These are phyloP conservation scores for Heliothis subflexa DNA, from an alignment of 1,140 invertebrate genomes.

Conservation along the genomic window DNA sequence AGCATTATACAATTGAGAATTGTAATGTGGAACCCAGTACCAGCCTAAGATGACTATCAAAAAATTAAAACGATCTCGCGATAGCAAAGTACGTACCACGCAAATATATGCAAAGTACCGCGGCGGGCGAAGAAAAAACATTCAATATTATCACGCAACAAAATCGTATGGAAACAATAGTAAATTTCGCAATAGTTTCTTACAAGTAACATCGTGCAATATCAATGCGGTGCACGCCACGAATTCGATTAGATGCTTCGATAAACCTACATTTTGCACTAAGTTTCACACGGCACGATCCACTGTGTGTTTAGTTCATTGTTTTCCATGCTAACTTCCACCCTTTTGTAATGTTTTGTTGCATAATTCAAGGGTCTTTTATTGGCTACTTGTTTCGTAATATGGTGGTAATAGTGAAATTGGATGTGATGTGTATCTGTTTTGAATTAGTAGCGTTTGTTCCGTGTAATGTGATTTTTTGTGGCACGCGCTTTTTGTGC, in stretches of 20 bases:
- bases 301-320: conserved; percentile 50
- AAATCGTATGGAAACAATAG: conserved; percentile 57
- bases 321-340: conserved; percentile 50
- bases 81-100: not conserved
- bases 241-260: conserved; percentile 63
- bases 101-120: conserved; percentile 43
- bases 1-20: conserved; percentile 27
- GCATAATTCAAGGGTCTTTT: conserved; percentile 52
- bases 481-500: conserved; percentile 19
- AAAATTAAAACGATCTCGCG: conserved; percentile 27
- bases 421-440: conserved; percentile 38
- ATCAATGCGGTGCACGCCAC: conserved; percentile 55
- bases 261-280: conserved; percentile 60
- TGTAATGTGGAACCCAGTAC: conserved; percentile 22
- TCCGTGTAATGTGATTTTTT: conserved; percentile 37
- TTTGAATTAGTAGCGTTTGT: conserved; percentile 37
- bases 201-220: conserved; percentile 55
- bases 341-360: conserved; percentile 50
- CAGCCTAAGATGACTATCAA: conserved; percentile 41
- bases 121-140: conserved; percentile 23
- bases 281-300: conserved; percentile 54
- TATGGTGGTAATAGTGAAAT: conserved; percentile 37
- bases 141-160: conserved; percentile 48
- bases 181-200: conserved; percentile 49
- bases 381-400: conserved; percentile 32